A percentile compares a stretch with the other conserved stretches of the same genome.
Evolutionary conservation across 2,797 vertebrate species (phyloP).

Genomic region (Percopsis omiscomaycus): DNA sequence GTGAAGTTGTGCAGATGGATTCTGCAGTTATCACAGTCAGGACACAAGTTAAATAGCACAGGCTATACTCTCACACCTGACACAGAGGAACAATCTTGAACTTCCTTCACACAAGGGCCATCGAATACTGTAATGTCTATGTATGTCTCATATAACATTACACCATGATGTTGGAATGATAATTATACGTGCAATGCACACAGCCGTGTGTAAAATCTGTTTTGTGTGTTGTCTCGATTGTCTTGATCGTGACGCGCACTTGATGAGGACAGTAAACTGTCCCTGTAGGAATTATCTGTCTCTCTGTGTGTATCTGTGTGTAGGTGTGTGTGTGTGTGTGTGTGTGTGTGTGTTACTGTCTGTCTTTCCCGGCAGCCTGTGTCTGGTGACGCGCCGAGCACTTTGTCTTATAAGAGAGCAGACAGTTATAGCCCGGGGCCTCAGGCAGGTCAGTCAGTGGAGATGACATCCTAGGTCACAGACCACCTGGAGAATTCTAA

Average conservation of each 20-base stretch:
- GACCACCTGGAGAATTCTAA: conserved; percentile 2
- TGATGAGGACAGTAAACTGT: neutral
- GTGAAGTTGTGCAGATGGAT: conserved; percentile 29
- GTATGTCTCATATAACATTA: conserved; percentile 1
- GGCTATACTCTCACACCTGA: conserved; percentile 15
- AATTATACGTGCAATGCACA: no score
- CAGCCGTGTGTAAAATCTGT: neutral
- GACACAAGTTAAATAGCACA: conserved; percentile 6
- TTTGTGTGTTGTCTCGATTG: neutral
- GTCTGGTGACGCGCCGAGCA: conserved; percentile 10
- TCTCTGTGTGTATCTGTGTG: neutral
- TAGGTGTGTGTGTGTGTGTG: no score
- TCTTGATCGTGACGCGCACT: neutral
- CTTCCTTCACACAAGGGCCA: neutral
- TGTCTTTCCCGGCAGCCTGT: neutral
- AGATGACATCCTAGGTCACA: neutral
- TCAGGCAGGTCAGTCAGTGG: neutral
- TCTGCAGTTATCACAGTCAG: conserved; percentile 16
- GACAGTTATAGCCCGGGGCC: conserved; percentile 13
- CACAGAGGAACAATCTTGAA: conserved; percentile 15
- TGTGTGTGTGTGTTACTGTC: neutral
- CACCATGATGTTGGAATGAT: neutral
- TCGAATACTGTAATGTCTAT: neutral
- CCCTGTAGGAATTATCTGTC: neutral
- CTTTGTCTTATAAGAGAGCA: conserved; percentile 11